These are phyloP conservation scores for Troglohyphantes excavatus DNA, from an alignment of 2,888 invertebrate species.

Conservation along the genomic window DNA sequence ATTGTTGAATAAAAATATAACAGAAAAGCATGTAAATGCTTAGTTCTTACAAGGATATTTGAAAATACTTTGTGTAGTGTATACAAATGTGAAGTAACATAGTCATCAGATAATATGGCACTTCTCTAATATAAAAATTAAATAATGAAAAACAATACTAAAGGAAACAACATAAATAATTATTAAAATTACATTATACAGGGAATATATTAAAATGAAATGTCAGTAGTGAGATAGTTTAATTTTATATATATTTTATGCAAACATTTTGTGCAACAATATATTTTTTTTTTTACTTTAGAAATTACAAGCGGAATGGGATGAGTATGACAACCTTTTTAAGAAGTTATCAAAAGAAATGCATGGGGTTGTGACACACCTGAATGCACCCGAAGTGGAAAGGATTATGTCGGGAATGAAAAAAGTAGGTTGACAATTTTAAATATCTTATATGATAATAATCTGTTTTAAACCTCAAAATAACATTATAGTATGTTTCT, in stretches of 20 bases:
- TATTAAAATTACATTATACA: not conserved
- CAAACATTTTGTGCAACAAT: not conserved
- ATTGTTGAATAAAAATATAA: no score
- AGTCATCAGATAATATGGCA: no score
- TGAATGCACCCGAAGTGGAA: slow-evolving; percentile 94
- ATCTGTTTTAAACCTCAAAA: not conserved
- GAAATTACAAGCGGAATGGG: slow-evolving; percentile 90
- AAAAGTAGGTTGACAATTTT: slow-evolving; percentile 81
- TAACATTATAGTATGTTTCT: no score
- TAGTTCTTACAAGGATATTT: no score
- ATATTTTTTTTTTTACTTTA: slow-evolving; percentile 82
- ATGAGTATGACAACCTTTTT: slow-evolving; percentile 93
- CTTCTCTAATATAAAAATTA: no score
- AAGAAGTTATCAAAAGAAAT: slow-evolving; percentile 95
- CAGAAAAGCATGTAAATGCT: no score
- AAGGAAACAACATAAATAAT: no score
- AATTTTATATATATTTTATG: not conserved
- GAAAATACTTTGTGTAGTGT: no score
- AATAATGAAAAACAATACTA: no score
- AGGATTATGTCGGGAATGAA: slow-evolving; percentile 93
- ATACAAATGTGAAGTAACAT: no score
- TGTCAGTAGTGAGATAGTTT: not conserved
- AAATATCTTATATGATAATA: not conserved
- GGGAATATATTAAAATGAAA: not conserved
- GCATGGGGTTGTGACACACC: slow-evolving; percentile 93